Evolutionary conservation across 2,113 vertebrate species (phyloP), one percentile per base, ranked within the genome.

Genomic region (Corythaeola cristata): DNA sequence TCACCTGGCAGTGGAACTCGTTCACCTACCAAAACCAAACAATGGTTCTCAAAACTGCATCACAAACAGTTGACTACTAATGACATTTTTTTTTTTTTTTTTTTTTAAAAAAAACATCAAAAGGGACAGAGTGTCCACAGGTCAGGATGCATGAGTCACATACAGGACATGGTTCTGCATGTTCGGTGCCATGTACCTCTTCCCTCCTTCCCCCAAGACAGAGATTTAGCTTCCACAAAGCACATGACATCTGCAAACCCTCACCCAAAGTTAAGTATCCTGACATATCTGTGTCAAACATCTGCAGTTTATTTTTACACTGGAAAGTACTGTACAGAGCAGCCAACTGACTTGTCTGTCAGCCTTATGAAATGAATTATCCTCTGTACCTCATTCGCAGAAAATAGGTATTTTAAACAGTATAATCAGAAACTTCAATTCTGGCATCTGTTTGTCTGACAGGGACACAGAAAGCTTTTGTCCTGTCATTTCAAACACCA

Each of bases 221-320:
- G 62, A 60, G 69, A 73, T 64, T 53, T 28, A 88, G 37, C 49
- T 94, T 83, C 45, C 76, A 90, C 28, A 59, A 95, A 78, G 56
- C 69, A 78, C 14, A 24, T 11, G n/a, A 87, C 66, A 94, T 94
- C 93, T 93, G 74, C 85, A 97, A 92, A 87, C 59, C 22, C 68
- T 58, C 93, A 82, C 79, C 45, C 56, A 84, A 78, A 76, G 33
- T 92, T 93, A 94, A 94, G 64, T 60, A 92, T 50, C n/a, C 47
- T 82, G 75, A 78, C 62, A 68, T 64, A 95, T 88, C 88, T 90
- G 45, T 91, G 94, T 96, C 49, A 89, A 96, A 93, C 74, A 97
- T 92, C 94, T 97, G 89, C 78, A 90, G 30, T 81, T 95, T 89
- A 85, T 91, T 96, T 97, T 97, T 76, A 71, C 19, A 47, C 22